Percentiles rank a stretch among this genome's conserved stretches.
Evolutionary conservation across 2,113 vertebrate species (phyloP).

Genomic region (Nesospiza acunhae): DNA sequence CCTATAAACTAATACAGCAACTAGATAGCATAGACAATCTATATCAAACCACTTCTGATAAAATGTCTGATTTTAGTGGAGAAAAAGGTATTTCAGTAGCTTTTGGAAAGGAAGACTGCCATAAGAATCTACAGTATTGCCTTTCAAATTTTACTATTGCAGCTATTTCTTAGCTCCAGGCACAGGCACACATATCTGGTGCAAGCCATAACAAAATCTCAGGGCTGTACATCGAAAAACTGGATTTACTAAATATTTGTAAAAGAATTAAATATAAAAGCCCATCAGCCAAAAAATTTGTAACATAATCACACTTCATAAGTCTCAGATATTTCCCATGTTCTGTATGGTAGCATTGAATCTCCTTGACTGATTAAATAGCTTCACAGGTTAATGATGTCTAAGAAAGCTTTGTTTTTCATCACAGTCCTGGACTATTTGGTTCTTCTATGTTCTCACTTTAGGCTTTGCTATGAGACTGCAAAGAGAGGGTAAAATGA

Average conservation of each 20-base stretch:
- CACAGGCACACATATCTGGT: not conserved
- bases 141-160: not conserved
- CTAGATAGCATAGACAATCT: not conserved
- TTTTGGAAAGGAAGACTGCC: not conserved
- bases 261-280: not conserved
- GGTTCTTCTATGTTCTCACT: not conserved
- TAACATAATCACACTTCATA: not conserved
- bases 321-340: not conserved
- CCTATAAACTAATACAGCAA: not conserved
- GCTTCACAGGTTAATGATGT: not conserved
- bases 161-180: not conserved
- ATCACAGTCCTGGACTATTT: not conserved
- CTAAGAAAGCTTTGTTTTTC: not conserved
- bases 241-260: not conserved
- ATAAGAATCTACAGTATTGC: not conserved
- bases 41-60: not conserved
- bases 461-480: not conserved
- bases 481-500: not conserved
- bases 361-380: not conserved
- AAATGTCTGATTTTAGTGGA: not conserved
- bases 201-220: not conserved
- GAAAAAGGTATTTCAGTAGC: not conserved
- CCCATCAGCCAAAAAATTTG: not conserved
- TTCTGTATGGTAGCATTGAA: not conserved
- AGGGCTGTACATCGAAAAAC: not conserved